Evolutionary conservation across 1,140 invertebrate species (phyloP).

Genomic region (Zaprionus ghesquierei): DNA sequence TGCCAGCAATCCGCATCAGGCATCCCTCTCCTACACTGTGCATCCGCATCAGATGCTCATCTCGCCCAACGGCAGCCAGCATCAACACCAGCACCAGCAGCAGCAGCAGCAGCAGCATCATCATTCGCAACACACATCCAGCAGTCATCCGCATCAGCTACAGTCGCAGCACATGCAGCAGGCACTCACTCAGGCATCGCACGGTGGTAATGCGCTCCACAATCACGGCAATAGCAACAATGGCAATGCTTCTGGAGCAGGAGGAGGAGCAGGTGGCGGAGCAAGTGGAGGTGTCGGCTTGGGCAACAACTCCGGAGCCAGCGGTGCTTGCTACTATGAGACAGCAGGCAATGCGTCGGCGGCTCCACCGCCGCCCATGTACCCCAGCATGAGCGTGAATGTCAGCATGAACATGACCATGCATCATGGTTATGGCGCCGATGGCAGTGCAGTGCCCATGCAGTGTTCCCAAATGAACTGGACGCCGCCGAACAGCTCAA

Average conservation of each 20-base stretch:
- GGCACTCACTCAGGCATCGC: conserved; percentile 60
- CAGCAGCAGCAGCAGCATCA: conserved; percentile 49
- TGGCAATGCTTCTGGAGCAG: conserved; percentile 33
- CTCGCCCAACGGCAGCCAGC: conserved; percentile 70
- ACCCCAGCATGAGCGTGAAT: conserved; percentile 96
- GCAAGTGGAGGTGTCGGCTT: neutral
- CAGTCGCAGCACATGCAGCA: conserved; percentile 60
- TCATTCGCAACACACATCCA: conserved; percentile 48
- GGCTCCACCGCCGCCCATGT: conserved; percentile 85
- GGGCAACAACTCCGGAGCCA: conserved; percentile 12
- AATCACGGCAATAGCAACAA: conserved; percentile 20
- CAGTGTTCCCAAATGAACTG: conserved; percentile 88
- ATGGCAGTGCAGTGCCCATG: conserved; percentile 83
- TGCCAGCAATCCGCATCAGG: conserved; percentile 82
- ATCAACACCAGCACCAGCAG: conserved; percentile 52
- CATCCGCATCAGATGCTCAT: conserved; percentile 84
- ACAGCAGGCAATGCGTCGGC: conserved; percentile 31
- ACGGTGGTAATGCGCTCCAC: conserved; percentile 67
- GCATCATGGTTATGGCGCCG: conserved; percentile 90
- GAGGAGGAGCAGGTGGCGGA: neutral
- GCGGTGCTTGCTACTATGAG: conserved; percentile 67
- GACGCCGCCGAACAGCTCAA: conserved; percentile 84
- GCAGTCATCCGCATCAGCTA: conserved; percentile 46
- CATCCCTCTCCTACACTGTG: conserved; percentile 84
- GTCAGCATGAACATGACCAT: conserved; percentile 99